A percentile compares a stretch with the other conserved stretches of the same genome.
These are phyloP conservation scores for Nemotelus nigrinus DNA, from an alignment of 2,888 invertebrate species.

Conservation along the genomic window DNA sequence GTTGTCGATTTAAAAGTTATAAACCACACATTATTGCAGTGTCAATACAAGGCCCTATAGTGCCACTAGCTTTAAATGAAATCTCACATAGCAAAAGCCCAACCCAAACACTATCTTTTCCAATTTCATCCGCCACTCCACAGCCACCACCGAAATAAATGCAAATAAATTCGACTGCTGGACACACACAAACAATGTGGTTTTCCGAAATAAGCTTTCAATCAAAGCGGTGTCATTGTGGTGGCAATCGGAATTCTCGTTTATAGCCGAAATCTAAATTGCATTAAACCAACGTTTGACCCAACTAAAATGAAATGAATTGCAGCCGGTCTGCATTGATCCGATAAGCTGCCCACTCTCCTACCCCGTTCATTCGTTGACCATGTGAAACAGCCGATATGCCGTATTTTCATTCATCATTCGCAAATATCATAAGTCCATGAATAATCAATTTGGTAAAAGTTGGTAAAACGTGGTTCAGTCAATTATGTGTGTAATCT, in stretches of 20 bases:
- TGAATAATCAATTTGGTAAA: slow-evolving; percentile 10
- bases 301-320: slow-evolving; percentile 42
- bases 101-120: too few species aligned
- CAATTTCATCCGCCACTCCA: background rate
- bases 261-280: slow-evolving; percentile 34
- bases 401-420: background rate
- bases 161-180: slow-evolving; percentile 29
- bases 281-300: slow-evolving; percentile 37
- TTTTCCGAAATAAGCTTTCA: slow-evolving; percentile 43
- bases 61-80: background rate
- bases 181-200: slow-evolving; percentile 37
- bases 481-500: background rate
- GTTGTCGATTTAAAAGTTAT: background rate
- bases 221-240: slow-evolving; percentile 37
- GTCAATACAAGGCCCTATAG: background rate
- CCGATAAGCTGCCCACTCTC: slow-evolving; percentile 16
- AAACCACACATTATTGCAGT: background rate
- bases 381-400: background rate
- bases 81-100: background rate
- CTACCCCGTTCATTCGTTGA: background rate
- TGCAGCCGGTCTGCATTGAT: slow-evolving; percentile 22
- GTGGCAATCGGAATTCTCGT: slow-evolving; percentile 24
- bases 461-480: background rate
- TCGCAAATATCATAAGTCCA: slow-evolving; percentile 24
- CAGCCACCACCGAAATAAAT: background rate